Evolutionary conservation across 2,113 vertebrate genomes (phyloP).

Genomic region (Cervus canadensis): DNA sequence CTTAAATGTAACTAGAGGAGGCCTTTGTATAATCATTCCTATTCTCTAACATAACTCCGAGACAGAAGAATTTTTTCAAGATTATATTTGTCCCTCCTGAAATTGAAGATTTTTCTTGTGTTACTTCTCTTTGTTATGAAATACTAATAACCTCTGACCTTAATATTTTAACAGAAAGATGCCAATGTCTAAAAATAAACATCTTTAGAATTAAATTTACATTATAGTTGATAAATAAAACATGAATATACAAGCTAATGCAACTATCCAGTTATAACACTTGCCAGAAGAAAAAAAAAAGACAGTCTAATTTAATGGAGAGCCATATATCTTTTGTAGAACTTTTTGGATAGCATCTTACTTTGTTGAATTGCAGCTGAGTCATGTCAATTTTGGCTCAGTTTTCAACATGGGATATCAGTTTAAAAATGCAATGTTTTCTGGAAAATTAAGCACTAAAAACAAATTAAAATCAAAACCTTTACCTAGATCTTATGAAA

Average conservation of each 20-base stretch:
- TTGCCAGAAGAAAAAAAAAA: neutral
- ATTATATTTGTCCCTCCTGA: neutral
- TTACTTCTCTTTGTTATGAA: slow-evolving; percentile 9
- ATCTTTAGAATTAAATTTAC: slow-evolving; percentile 6
- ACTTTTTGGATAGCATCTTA: neutral
- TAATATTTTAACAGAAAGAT: slow-evolving; percentile 51
- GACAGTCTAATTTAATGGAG: neutral
- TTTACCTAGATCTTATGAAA: slow-evolving; percentile 9
- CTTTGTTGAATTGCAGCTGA: neutral
- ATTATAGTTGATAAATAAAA: slow-evolving; percentile 62
- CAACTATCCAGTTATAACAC: neutral
- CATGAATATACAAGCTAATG: slow-evolving; percentile 51
- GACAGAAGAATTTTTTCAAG: neutral
- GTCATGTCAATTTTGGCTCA: neutral
- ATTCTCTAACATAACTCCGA: neutral
- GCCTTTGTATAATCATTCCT: neutral
- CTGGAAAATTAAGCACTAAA: slow-evolving; percentile 14
- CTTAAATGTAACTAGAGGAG: neutral
- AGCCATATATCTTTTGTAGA: neutral
- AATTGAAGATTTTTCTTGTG: slow-evolving; percentile 8
- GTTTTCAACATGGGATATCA: slow-evolving; percentile 2
- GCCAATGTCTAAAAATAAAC: slow-evolving; percentile 38
- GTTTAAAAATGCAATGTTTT: slow-evolving; percentile 8
- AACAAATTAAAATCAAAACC: neutral
- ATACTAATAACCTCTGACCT: slow-evolving; percentile 24